Conservation (phyloP, 2,888 invertebrate species). For the Euproctis similis region DNA sequence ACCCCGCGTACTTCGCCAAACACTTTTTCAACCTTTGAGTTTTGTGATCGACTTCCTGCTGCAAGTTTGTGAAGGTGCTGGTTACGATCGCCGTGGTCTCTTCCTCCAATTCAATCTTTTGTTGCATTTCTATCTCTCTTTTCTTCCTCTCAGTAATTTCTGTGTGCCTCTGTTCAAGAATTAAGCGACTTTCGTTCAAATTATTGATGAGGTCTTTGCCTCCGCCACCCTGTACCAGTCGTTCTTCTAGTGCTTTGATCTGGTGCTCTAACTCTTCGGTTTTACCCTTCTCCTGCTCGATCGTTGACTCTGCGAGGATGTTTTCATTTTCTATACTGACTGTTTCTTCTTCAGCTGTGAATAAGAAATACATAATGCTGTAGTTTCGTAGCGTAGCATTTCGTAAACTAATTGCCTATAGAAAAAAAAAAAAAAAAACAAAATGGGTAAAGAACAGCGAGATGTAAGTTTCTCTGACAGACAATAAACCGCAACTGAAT, state of each 20-base stretch:
- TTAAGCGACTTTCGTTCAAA: constrained; percentile 94
- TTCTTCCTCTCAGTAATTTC: constrained; percentile 95
- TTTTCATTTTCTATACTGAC: constrained; percentile 68
- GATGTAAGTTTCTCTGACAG: no score
- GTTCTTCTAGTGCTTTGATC: constrained; percentile 91
- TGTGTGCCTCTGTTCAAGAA: constrained; percentile 84
- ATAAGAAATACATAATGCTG: no score
- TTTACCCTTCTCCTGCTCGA: constrained; percentile 82
- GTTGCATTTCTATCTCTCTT: constrained; percentile 93
- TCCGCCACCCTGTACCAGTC: constrained; percentile 91
- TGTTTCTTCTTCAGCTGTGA: constrained; percentile 52
- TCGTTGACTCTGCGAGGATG: constrained; percentile 58
- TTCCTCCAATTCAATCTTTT: constrained; percentile 94
- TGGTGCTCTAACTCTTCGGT: constrained; percentile 86
- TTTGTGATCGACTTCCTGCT: constrained; percentile 98
- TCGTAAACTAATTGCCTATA: no score
- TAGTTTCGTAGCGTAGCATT: no score
- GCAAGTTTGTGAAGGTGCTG: constrained; percentile 92
- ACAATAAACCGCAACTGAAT: no score
- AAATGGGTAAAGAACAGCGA: no score
- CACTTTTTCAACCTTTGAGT: constrained; percentile 80
- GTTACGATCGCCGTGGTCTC: constrained; percentile 93
- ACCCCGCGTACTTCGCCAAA: constrained; percentile 84
- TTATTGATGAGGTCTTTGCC: constrained; percentile 94
- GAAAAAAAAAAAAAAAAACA: no score